These are phyloP conservation scores for Hippocampus zosterae DNA, from an alignment of 2,113 vertebrate species.

Conservation along the genomic window DNA sequence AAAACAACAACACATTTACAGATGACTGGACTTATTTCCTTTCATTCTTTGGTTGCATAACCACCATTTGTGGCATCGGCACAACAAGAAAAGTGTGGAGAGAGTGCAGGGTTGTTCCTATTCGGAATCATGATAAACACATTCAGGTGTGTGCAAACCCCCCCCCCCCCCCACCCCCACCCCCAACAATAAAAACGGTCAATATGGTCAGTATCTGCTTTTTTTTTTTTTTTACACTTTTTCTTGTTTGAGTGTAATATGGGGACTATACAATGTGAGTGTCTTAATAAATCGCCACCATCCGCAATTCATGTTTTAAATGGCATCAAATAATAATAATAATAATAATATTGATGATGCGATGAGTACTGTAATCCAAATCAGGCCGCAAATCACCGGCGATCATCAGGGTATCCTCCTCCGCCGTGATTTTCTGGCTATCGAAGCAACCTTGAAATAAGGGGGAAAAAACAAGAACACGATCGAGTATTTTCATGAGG, in stretches of 20 bases:
- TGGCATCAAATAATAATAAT: too few relatives aligned
- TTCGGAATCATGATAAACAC: neutral
- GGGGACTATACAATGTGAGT: neutral
- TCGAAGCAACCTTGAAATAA: neutral
- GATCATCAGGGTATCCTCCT: neutral
- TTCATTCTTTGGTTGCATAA: conserved; percentile 52
- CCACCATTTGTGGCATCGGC: conserved; percentile 58
- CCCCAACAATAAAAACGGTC: neutral
- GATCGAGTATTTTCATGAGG: neutral
- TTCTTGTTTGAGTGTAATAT: neutral
- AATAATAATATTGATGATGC: neutral
- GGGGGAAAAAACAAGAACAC: neutral
- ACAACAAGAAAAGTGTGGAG: neutral
- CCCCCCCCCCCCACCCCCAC: too few relatives aligned
- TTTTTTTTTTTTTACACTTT: neutral
- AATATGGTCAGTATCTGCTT: neutral
- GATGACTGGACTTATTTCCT: conserved; percentile 45
- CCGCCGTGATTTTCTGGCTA: neutral
- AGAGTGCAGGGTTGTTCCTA: neutral
- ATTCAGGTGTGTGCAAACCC: neutral
- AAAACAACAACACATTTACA: conserved; percentile 61
- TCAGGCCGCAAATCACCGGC: neutral
- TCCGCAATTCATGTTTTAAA: neutral
- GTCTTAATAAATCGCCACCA: neutral
- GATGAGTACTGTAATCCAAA: neutral